Conservation (phyloP, 2,797 vertebrate genomes). For the Acestrorhynchus altus region DNA sequence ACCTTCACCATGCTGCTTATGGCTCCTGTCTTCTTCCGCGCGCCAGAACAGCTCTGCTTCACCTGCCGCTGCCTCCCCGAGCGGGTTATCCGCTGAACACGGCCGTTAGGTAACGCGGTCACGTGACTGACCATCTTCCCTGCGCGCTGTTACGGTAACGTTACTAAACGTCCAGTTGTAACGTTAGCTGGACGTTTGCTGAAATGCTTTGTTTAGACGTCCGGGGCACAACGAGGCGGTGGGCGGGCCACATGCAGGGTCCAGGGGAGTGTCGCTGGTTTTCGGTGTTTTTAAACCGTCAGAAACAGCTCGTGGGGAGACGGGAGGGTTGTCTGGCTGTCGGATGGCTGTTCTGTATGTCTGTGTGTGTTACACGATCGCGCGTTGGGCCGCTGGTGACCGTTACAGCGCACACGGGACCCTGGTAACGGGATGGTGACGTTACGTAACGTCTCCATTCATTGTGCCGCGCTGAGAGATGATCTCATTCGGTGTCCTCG, state of each 20-base stretch:
- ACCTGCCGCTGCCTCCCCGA: conserved; percentile 21
- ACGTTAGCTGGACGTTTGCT: too few relatives aligned
- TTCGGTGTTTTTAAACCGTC: conserved; percentile 21
- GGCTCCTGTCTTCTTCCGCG: neutral
- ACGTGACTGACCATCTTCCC: neutral
- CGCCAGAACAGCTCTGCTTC: conserved; percentile 12
- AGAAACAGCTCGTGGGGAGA: conserved; percentile 17
- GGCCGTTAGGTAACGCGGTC: conserved; percentile 45
- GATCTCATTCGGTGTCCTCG: too few relatives aligned
- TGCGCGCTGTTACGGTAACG: neutral
- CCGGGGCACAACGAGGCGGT: too few relatives aligned
- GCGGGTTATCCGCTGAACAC: conserved; percentile 35
- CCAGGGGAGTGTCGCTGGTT: too few relatives aligned
- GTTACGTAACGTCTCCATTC: conserved; percentile 72
- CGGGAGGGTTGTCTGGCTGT: conserved; percentile 25
- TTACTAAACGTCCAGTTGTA: too few relatives aligned
- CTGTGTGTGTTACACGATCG: too few relatives aligned
- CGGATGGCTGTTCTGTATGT: too few relatives aligned
- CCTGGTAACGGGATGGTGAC: conserved; percentile 47
- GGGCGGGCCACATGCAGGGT: too few relatives aligned
- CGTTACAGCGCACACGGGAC: neutral
- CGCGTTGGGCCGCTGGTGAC: neutral
- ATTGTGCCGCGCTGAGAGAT: conserved; percentile 24
- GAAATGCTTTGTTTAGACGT: too few relatives aligned
- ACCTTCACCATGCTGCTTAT: conserved; percentile 30